A percentile compares a stretch with the other conserved stretches of the same genome.
These are phyloP conservation scores for Pluvianellus socialis DNA, from an alignment of 2,113 vertebrate species.

Conservation along the genomic window DNA sequence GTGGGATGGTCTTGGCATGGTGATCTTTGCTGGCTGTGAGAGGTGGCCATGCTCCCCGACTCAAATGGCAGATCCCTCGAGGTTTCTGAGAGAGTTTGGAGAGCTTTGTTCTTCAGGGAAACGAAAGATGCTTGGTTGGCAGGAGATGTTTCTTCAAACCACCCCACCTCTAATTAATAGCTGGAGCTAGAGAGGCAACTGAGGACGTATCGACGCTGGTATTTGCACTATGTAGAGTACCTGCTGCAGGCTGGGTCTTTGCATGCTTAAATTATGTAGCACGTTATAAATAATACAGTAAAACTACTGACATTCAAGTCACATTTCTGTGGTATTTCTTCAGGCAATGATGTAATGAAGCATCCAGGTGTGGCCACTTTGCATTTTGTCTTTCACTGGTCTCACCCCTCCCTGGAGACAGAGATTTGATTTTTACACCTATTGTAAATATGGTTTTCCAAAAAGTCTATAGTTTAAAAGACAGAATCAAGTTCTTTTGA, in stretches of 20 bases:
- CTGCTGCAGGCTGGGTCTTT: slow-evolving; percentile 8
- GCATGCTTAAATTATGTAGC: slow-evolving; percentile 22
- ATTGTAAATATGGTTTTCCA: not conserved
- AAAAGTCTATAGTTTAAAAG: slow-evolving; percentile 49
- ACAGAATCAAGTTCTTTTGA: slow-evolving; percentile 35
- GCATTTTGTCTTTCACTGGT: not conserved
- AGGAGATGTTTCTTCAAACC: not conserved
- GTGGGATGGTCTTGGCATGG: not conserved
- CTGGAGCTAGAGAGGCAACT: not conserved
- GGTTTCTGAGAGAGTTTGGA: not conserved
- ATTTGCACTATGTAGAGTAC: not conserved
- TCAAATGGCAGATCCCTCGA: not conserved
- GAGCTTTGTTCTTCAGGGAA: not conserved
- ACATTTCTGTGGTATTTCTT: slow-evolving; percentile 30
- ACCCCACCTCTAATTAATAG: not conserved
- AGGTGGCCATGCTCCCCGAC: not conserved
- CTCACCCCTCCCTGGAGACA: not conserved
- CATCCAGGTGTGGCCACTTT: not conserved
- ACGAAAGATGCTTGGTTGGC: not conserved
- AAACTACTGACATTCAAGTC: slow-evolving; percentile 35
- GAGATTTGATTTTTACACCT: not conserved
- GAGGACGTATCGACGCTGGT: not conserved
- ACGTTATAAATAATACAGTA: not conserved
- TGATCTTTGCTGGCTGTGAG: not conserved
- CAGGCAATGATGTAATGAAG: not conserved